These are phyloP conservation scores for Cantharis nigra DNA, from an alignment of 2,888 invertebrate species.

Conservation along the genomic window DNA sequence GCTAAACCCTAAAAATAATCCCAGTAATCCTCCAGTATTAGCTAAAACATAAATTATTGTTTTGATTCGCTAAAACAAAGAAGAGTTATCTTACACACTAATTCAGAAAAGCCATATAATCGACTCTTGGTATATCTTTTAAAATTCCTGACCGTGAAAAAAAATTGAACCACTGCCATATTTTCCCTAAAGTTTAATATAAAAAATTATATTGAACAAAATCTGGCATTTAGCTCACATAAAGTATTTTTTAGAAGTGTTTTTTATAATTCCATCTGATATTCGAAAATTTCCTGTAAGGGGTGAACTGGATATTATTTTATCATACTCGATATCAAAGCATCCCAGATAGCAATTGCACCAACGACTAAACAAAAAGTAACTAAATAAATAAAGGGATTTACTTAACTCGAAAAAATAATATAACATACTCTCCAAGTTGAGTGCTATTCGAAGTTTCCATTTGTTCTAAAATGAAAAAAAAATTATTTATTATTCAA, in stretches of 20 bases:
- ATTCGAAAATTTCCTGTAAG: constrained; percentile 36
- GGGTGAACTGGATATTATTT: constrained; percentile 44
- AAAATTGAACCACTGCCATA: constrained; percentile 71
- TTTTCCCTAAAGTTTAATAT: constrained; percentile 59
- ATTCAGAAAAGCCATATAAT: constrained; percentile 77
- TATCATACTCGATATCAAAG: constrained; percentile 71
- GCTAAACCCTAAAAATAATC: constrained; percentile 84
- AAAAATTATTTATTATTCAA: background rate
- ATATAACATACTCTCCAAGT: background rate
- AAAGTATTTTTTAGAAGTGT: constrained; percentile 38
- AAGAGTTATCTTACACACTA: constrained; percentile 59
- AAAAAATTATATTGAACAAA: constrained; percentile 32
- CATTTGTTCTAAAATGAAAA: background rate
- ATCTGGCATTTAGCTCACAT: constrained; percentile 33
- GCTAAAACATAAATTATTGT: constrained; percentile 60
- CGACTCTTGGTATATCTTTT: constrained; percentile 72
- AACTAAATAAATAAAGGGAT: background rate
- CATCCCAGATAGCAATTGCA: constrained; percentile 75
- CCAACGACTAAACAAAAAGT: background rate
- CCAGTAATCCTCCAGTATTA: constrained; percentile 79
- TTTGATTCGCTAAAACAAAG: background rate
- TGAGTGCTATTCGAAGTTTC: background rate
- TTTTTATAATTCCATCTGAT: constrained; percentile 34
- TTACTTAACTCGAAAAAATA: background rate
- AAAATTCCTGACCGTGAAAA: constrained; percentile 69